Base-by-base conservation (phyloP, 2,888 invertebrate genomes). In the Atethmia centrago region DNA sequence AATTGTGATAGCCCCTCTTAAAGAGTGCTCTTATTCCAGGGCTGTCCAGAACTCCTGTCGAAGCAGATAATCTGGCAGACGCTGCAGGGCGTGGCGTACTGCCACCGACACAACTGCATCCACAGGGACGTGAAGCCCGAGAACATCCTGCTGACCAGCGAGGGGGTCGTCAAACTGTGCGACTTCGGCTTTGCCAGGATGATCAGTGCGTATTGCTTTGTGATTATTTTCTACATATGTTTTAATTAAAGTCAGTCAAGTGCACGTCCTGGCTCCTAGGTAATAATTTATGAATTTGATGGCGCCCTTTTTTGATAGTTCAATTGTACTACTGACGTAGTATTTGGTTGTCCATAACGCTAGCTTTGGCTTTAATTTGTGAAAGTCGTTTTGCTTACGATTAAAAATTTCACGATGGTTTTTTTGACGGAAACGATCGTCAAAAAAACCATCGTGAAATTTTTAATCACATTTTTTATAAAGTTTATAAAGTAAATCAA, bases 161-260 rank as follows among this genome's bases (percentile, higher is more conserved):
- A 98, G 79, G 99, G 99, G 0, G 98, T 99, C 70, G 99, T 99
- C 79, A 99, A 99, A 94, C 96, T 99, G 4, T 99, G 99, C 92
- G 99, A 99, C 95, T 99, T 99, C 94, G 99, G 99, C 67, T 99
- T 99, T 94, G 99, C 99, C 0, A 97, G 99, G 89, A 98, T 99
- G 97, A 97, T 99, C 90, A 98, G 98, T 98, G 96, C 92, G 95
- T 95, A 92, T 80, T 45, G n/a, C 45, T 77, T 73, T 53, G 9
- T 16, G 21, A 12, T 28, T 5, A 31, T 56, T 45, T 9, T n/a
- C n/a, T 49, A n/a, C n/a, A n/a, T n/a, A 49, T 21, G 21, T 14
- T 28, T 55, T 55, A 16, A 55, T 53, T 14, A 25, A 3, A 19
- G 16, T 58, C n/a, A 58, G 36, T 14, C 8, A 9, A n/a, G 2